Conservation (phyloP, 2,113 vertebrate species). For the Neogale vison region DNA sequence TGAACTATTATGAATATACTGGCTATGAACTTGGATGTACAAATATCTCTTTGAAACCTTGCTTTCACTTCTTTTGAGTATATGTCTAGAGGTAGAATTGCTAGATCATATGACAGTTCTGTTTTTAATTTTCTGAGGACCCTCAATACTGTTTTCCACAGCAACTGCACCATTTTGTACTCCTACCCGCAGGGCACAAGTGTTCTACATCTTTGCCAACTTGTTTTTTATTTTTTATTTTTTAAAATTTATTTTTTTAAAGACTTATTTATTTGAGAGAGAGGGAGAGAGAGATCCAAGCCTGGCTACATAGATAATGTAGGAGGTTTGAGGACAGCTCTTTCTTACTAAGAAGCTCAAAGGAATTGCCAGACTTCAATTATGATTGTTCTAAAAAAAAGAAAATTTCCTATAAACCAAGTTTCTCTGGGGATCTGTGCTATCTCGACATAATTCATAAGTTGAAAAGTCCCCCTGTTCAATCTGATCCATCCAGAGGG, state of each 20-base stretch:
- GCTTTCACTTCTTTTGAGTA: neutral
- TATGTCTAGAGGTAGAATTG: neutral
- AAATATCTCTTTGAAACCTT: neutral
- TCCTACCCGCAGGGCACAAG: neutral
- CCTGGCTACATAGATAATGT: neutral
- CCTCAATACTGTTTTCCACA: neutral
- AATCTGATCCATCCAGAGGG: neutral
- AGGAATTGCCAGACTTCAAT: neutral
- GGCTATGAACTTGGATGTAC: neutral
- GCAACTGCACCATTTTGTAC: neutral
- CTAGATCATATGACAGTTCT: neutral
- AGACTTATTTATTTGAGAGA: neutral
- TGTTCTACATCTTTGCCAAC: neutral
- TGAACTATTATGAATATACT: neutral
- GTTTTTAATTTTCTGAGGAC: neutral
- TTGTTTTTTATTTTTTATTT: neutral
- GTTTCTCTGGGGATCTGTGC: neutral
- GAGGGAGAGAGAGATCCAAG: neutral
- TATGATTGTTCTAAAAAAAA: neutral
- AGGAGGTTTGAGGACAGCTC: neutral
- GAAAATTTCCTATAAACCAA: neutral
- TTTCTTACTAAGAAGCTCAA: constrained; percentile 18
- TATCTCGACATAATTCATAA: neutral
- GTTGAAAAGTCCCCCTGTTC: neutral
- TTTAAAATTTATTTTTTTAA: neutral